Evolutionary conservation across 2,113 vertebrate species (phyloP).

Genomic region (Gasterosteus aculeatus): DNA sequence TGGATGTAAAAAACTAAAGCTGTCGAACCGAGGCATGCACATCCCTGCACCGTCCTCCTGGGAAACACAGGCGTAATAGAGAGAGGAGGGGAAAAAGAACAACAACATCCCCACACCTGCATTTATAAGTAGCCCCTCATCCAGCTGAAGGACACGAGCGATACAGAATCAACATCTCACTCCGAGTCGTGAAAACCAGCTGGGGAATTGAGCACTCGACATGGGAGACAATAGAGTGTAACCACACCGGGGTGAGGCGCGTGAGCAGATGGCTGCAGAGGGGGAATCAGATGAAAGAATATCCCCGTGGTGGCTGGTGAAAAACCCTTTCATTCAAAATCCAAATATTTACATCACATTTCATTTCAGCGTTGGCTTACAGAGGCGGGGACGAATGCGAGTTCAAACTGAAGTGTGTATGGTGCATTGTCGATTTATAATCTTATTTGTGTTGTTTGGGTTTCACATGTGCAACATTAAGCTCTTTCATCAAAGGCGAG

Average conservation of each 20-base stretch:
- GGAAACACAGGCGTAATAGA: constrained; percentile 44
- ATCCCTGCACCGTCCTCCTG: constrained; percentile 43
- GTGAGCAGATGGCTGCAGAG: constrained; percentile 32
- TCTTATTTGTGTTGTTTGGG: constrained; percentile 56
- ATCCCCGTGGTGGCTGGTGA: background rate
- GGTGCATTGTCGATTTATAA: constrained; percentile 32
- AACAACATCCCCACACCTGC: constrained; percentile 26
- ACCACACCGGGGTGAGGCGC: constrained; percentile 20
- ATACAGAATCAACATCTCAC: constrained; percentile 28
- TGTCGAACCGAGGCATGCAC: constrained; percentile 50
- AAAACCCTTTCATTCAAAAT: background rate
- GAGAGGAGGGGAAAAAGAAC: constrained; percentile 28
- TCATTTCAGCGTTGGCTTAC: constrained; percentile 6
- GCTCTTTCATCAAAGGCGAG: constrained; percentile 50
- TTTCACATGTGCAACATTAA: constrained; percentile 54
- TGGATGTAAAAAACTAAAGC: constrained; percentile 36
- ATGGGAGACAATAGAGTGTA: constrained; percentile 31
- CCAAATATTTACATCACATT: constrained; percentile 16
- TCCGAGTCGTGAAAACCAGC: constrained; percentile 52
- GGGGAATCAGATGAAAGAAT: background rate
- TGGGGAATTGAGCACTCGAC: constrained; percentile 42
- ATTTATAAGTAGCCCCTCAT: constrained; percentile 36
- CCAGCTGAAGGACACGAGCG: constrained; percentile 46
- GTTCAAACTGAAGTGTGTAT: constrained; percentile 20
- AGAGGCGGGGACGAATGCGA: constrained; percentile 25